A percentile compares a stretch with the other conserved stretches of the same genome.
phyloP scores from a whole-genome alignment of 2,113 vertebrate genomes.

The Myotis davidii region DNA sequence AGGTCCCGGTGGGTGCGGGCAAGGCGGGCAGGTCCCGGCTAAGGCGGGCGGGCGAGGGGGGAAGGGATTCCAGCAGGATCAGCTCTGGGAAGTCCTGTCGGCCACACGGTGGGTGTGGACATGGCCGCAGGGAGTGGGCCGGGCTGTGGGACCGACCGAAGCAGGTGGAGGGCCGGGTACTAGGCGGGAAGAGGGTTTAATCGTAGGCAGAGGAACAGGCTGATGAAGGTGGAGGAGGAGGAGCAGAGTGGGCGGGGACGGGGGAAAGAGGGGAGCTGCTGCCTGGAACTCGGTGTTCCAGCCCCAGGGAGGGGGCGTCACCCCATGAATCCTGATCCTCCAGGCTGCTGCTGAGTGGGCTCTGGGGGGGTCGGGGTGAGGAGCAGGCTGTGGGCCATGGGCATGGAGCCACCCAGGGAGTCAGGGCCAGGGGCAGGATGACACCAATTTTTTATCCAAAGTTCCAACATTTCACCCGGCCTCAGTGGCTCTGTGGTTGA shows the following conservation, averaged over 20 bases:
- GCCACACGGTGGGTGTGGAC: background rate
- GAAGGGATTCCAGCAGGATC: background rate
- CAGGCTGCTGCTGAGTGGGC: background rate
- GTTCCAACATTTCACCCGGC: background rate
- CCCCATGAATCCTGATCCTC: background rate
- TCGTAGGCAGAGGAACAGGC: background rate
- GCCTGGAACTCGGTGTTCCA: background rate
- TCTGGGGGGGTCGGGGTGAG: background rate
- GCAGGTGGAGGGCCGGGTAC: no score
- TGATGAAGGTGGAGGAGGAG: background rate
- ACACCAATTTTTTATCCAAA: background rate
- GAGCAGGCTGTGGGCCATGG: background rate
- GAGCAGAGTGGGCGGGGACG: no score
- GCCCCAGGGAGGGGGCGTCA: no score
- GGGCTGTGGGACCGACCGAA: background rate
- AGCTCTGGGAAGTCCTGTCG: background rate
- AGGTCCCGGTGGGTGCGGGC: background rate
- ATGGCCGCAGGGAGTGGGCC: rapidly evolving
- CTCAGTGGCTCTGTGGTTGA: no score
- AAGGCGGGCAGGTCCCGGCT: background rate
- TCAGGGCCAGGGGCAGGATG: background rate
- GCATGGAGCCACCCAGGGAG: background rate
- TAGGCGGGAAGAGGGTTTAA: background rate
- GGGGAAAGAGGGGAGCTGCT: no score
- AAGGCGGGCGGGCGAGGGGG: background rate